Evolutionary conservation across 2,113 vertebrate species (phyloP), one percentile per base, ranked within the genome.

Genomic region (Alligator mississippiensis): DNA sequence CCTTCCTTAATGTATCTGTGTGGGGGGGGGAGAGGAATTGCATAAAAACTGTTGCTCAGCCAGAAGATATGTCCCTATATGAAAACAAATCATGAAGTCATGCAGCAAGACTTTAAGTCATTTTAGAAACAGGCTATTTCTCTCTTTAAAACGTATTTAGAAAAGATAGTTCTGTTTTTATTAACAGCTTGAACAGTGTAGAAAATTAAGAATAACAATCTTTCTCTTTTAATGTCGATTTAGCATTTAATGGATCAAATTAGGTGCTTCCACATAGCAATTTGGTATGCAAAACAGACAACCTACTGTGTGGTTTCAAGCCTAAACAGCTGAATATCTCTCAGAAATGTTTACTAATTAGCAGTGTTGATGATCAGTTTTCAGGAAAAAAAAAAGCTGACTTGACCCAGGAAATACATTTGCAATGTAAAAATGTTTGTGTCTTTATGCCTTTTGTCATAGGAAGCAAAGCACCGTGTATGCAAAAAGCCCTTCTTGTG

Each of bases 341-440:
- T 91, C 81, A 90, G 77, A 96, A 96, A 88, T 87, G 11, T 77
- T 97, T 96, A 91, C 86, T 93, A 93, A 91, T 96, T 97, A 97
- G 38, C 57, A 87, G 5, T 79, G 62, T 76, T 90, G 82, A 96
- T 57, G 60, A 94, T 91, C 2, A 34, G 80, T 89, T 94, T 54
- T 28, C 70, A 38, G 38, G 80, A 87, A n/a, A 64, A 72, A 72
- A 85, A 94, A 83, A 63, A 18, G 25, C 86, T 77, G 91, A 54
- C 54, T 75, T 93, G 79, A 94, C 79, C 17, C 81, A 76, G 19
- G 68, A 93, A 92, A 13, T 57, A 72, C 3, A 89, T 94, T 88
- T 95, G n/a, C 55, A 88, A 77, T 87, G 18, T 78, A 94, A 94
- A 97, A 87, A 89, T 95, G 19, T 89, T 95, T 93, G 25, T 87